Conservation (phyloP, 2,113 vertebrate species). For the Paedocypris sp. region DNA sequence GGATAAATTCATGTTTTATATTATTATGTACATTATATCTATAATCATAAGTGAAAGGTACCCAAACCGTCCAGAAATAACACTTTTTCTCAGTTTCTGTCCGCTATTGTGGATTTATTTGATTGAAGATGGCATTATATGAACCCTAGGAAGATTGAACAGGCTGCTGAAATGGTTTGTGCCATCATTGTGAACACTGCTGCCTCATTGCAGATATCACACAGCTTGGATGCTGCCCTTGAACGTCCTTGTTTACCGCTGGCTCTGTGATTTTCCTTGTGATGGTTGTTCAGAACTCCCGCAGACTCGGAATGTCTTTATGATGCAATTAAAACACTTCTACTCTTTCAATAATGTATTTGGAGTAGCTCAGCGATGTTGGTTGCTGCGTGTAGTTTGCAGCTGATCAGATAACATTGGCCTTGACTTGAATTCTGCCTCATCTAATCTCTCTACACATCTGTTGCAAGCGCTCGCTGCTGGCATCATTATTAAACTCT, state of each 20-base stretch:
- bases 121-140: neutral
- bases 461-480: conserved; percentile 1
- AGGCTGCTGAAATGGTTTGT: neutral
- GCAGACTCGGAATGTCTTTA: neutral
- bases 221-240: conserved; percentile 29
- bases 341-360: conserved; percentile 25
- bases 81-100: too few species aligned
- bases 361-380: neutral
- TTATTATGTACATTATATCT: too few species aligned
- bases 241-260: conserved; percentile 33
- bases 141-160: neutral
- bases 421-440: conserved; percentile 8
- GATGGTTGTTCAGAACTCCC: neutral
- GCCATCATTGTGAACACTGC: neutral
- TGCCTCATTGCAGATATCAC: neutral
- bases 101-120: too few species aligned
- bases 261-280: conserved; percentile 20
- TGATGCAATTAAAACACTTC: conserved; percentile 29
- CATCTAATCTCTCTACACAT: conserved; percentile 17
- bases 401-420: conserved; percentile 9
- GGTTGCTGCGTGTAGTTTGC: neutral
- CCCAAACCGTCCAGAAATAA: too few species aligned
- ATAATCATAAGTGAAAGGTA: too few species aligned
- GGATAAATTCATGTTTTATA: too few species aligned
- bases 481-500: neutral